These are phyloP conservation scores for Accipiter virgatus DNA, from an alignment of 2,113 vertebrate species.

Conservation along the genomic window DNA sequence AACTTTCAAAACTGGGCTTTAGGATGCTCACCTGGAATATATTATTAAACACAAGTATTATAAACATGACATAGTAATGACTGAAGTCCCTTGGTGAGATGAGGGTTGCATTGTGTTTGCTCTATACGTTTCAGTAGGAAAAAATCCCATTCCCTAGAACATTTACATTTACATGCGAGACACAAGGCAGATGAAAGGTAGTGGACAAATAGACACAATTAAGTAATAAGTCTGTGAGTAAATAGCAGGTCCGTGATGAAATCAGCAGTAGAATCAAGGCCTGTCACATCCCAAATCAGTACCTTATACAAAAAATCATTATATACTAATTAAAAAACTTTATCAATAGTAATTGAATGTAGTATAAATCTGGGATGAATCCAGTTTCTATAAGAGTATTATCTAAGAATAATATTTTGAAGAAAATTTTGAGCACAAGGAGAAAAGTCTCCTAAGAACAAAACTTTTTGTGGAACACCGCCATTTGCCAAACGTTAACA, in stretches of 20 bases:
- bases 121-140: background rate
- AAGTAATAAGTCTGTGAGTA: background rate
- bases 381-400: background rate
- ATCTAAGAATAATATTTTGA: background rate
- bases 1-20: background rate
- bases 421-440: background rate
- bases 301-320: background rate
- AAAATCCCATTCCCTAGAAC: background rate
- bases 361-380: background rate
- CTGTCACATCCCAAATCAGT: background rate
- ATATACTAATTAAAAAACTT: constrained; percentile 10
- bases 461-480: background rate
- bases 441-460: background rate
- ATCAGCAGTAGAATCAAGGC: background rate
- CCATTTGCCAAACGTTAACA: background rate
- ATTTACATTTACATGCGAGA: background rate
- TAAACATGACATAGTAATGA: background rate
- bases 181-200: background rate
- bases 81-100: background rate
- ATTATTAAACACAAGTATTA: background rate
- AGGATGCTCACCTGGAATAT: background rate
- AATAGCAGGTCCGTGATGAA: background rate
- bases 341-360: background rate
- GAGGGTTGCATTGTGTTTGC: background rate
- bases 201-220: background rate